A percentile compares a stretch with the other conserved stretches of the same genome.
Conservation (phyloP, 2,888 invertebrate species). For the Hirtodrosophila histrioides region DNA sequence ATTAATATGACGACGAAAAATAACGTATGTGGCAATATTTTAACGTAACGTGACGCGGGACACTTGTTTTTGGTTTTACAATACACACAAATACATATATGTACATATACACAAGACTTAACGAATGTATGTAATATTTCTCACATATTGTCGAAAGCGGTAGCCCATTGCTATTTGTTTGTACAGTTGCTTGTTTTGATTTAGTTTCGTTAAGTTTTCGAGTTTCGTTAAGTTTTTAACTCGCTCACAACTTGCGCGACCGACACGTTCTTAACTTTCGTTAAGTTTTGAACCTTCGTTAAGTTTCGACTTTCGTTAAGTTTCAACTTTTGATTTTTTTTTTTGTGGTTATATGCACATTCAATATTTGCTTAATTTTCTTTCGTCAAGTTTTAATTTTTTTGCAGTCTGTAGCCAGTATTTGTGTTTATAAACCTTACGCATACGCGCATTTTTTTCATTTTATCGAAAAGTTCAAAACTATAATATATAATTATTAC, state of each 20-base stretch:
- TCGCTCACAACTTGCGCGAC: too few relatives aligned
- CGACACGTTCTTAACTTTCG: constrained; percentile 15
- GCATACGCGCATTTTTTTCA: constrained; percentile 1
- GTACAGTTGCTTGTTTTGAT: neutral
- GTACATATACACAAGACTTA: constrained; percentile 26
- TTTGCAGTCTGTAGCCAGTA: neutral
- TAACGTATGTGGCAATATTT: constrained; percentile 8
- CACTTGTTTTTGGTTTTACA: constrained; percentile 46
- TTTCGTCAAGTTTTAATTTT: constrained; percentile 3
- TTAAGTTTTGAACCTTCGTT: constrained; percentile 16
- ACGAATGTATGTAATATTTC: constrained; percentile 48
- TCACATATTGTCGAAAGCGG: constrained; percentile 70
- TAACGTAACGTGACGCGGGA: neutral
- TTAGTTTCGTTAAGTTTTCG: constrained; percentile 5
- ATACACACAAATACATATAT: constrained; percentile 12
- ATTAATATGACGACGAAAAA: constrained; percentile 50
- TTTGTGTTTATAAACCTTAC: neutral
- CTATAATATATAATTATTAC: constrained; percentile 1
- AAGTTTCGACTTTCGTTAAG: constrained; percentile 13
- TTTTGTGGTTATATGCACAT: neutral
- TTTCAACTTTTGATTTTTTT: neutral
- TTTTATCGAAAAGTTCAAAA: neutral
- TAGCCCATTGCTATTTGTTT: constrained; percentile 49
- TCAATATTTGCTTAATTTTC: constrained; percentile 10
- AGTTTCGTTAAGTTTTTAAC: constrained; percentile 9